phyloP scores from a whole-genome alignment of 2,888 invertebrate species.

The Synergus japonicus region DNA sequence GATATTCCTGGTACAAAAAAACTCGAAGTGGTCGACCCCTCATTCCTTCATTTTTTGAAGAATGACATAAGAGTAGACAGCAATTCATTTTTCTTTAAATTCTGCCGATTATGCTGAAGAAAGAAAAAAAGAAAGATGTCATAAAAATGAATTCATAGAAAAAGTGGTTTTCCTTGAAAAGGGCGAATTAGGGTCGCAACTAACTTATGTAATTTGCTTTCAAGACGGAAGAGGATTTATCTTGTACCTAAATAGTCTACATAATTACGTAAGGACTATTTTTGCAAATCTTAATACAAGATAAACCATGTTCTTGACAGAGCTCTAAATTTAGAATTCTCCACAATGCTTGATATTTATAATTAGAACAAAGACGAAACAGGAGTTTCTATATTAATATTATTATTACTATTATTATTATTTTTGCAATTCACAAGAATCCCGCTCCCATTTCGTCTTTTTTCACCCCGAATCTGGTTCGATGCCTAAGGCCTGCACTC shows the following conservation, averaged over 20 bases:
- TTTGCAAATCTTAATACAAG: too few species aligned
- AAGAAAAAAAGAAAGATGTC: not conserved
- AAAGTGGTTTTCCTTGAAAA: not conserved
- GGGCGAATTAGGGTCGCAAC: not conserved
- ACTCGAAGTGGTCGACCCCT: too few species aligned
- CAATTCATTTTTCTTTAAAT: not conserved
- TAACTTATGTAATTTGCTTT: not conserved
- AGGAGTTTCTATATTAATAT: too few species aligned
- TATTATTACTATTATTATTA: too few species aligned
- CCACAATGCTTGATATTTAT: not conserved
- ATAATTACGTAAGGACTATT: too few species aligned
- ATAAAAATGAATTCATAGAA: not conserved
- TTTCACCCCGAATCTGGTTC: slow-evolving; percentile 18
- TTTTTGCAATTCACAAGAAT: not conserved
- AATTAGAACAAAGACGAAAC: not conserved
- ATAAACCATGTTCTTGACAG: too few species aligned
- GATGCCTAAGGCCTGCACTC: not conserved
- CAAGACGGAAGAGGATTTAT: not conserved
- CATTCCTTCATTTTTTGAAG: not conserved
- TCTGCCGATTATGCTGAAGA: not conserved
- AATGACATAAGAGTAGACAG: not conserved
- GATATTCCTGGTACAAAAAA: too few species aligned
- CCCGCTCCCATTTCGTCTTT: not conserved
- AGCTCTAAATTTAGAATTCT: not conserved
- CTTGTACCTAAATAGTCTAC: too few species aligned